Evolutionary conservation across 2,888 invertebrate genomes (phyloP), one percentile per base, ranked within the genome.

Genomic region (Caenorhabditis sp.): DNA sequence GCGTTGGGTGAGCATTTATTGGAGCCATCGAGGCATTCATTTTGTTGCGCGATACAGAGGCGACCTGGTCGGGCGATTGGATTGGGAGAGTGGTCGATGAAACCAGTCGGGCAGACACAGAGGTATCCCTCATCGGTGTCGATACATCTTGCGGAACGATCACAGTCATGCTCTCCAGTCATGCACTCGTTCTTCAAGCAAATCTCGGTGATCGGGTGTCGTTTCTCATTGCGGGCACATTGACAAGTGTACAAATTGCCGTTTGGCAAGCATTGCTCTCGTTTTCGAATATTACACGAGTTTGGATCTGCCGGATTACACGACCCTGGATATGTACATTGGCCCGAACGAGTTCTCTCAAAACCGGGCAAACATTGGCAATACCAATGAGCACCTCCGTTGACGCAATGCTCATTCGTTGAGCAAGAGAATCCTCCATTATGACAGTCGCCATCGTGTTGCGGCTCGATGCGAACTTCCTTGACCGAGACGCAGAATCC

Each of bases 181-280:
- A 80, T 61, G 63, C 87, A 87, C 70, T 87, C 87, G 72, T 88
- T 84, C 86, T 82, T 59, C 84, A 85, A 73, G 80, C 88, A 88
- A 59, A 88, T 77, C 31, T 80, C 84, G 17, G 88, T 88, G 43
- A 85, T 83, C 4, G 85, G 79, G 67, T 88, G 87, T n/a, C 88
- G 70, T 52, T 79, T 75, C 68, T 85, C 85, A 20, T 80, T 79
- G 26, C 73, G 61, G 10, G 77, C 78, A 63, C 88, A 88, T 69
- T 88, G 88, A 67, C 88, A 88, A 8, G 83, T 86, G 77, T 82
- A 82, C 59, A 83, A 83, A 50, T 76, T 77, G 17, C 83, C 84
- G 57, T 85, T 85, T 59, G 83, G 81, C 50, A 87, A 78, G 59
- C 88, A 88, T 43, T 80, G 65, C 59, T 88, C 87, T 17, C 83